Base-by-base conservation (phyloP, 2,797 vertebrate genomes). In the Catostomus latipinnis region DNA sequence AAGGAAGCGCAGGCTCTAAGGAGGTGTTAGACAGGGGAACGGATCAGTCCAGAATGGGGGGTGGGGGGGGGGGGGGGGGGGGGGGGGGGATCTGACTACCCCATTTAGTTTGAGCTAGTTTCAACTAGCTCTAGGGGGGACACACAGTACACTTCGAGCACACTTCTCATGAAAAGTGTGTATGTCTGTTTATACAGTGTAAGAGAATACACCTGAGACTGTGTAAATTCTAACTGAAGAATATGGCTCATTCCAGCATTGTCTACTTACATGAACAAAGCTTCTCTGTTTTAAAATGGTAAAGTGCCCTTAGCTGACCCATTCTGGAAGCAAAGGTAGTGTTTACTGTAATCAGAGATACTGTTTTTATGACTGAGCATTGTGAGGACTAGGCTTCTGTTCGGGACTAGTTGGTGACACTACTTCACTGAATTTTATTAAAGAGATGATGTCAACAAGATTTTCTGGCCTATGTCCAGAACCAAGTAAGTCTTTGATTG, bases 21-120 rank as follows among this genome's bases (percentile, higher is more conserved):
- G 91, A 94, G 93, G 94, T 94, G 94, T 94, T 93, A 95, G 94
- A 95, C 94, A 93, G 91, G 92, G 91, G 93, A 93, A 92, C 92
- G 92, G 92, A 94, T 93, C 93, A 93, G 92, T 90, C 90, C 90
- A 22, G 22, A 22, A 2, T 22, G 88, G 87, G 92, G 93, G 92
- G 89, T 89, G 92, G 90, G 91, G 61, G 70, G 6, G 56, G 63
- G 70, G 6, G 56, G 63, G 88, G 87, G 92, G 93, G 92, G 89
- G 89, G 92, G 90, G 91, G 61, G 70, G 6, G 56, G 63, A 60
- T 46, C 60, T 61, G 83, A 86, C 90, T 90, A 88, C 87, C 90
- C 92, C 92, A 93, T 93, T 94, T 93, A 92, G 87, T 90, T 90
- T 16, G 89, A 93, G 89, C 91, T 91, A 89, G 91, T 94, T 91